Conservation (phyloP, 2,888 invertebrate species). For the Keiferia lycopersicella region DNA sequence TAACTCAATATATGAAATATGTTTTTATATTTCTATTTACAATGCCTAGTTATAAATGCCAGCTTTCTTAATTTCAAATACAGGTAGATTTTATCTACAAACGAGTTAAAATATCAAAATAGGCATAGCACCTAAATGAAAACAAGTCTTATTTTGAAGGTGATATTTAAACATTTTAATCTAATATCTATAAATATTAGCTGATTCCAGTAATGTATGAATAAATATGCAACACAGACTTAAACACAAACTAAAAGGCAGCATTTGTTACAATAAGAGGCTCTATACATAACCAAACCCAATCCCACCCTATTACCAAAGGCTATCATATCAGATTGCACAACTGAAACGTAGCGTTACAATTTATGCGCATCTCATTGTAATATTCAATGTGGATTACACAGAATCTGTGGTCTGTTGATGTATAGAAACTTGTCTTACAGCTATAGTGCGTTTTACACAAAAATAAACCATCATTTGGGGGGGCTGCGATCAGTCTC, state of each 20-base stretch:
- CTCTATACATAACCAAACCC: slow-evolving; percentile 14
- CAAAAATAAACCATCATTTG: slow-evolving; percentile 45
- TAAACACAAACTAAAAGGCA: slow-evolving; percentile 57
- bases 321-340: too few species aligned
- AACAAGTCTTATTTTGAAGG: not conserved
- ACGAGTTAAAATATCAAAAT: slow-evolving; percentile 13
- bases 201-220: slow-evolving; percentile 30
- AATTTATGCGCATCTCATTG: too few species aligned
- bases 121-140: slow-evolving; percentile 17
- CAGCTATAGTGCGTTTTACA: slow-evolving; percentile 44
- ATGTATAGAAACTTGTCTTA: slow-evolving; percentile 40
- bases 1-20: slow-evolving; percentile 22
- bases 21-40: slow-evolving; percentile 1
- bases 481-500: slow-evolving; percentile 58
- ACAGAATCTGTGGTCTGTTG: not conserved
- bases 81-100: slow-evolving; percentile 18
- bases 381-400: not conserved
- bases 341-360: too few species aligned
- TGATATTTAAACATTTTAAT: not conserved
- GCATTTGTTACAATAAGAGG: slow-evolving; percentile 41
- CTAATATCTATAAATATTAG: slow-evolving; percentile 4
- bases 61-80: slow-evolving; percentile 10
- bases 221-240: slow-evolving; percentile 55
- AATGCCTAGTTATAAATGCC: slow-evolving; percentile 26
- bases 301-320: not conserved